phyloP scores from a whole-genome alignment of 2,113 vertebrate species.

The Rana temporaria region DNA sequence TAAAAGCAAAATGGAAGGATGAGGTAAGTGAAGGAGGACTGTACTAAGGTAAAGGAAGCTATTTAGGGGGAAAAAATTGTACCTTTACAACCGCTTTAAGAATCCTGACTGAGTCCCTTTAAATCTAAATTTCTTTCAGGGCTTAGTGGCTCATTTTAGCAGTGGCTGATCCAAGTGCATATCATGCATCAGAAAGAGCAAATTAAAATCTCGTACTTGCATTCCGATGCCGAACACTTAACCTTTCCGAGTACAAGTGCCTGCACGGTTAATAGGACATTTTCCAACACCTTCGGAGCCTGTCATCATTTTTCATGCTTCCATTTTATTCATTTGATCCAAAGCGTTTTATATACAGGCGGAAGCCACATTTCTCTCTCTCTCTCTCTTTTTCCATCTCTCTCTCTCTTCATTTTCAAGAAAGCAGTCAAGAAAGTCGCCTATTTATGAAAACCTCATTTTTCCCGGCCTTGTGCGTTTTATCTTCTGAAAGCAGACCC shows the following conservation, averaged over 20 bases:
- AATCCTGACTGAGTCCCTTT: too few relatives aligned
- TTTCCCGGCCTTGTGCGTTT: slow-evolving; percentile 59
- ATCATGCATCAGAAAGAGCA: slow-evolving; percentile 7
- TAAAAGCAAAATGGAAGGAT: too few relatives aligned
- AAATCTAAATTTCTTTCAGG: not conserved
- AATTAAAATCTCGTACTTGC: not conserved
- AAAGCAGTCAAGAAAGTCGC: slow-evolving; percentile 63
- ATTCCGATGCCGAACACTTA: slow-evolving; percentile 20
- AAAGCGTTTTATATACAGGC: slow-evolving; percentile 60
- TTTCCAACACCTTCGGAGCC: slow-evolving; percentile 60
- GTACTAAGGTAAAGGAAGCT: too few relatives aligned
- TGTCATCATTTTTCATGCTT: slow-evolving; percentile 72
- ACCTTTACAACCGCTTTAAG: too few relatives aligned
- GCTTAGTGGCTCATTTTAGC: not conserved
- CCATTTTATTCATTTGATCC: slow-evolving; percentile 68
- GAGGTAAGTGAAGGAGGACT: too few relatives aligned
- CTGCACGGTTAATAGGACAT: slow-evolving; percentile 65
- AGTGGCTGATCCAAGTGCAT: not conserved
- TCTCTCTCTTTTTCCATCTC: not conserved
- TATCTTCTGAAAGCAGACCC: slow-evolving; percentile 64
- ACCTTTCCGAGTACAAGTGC: slow-evolving; percentile 63
- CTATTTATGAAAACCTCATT: slow-evolving; percentile 60
- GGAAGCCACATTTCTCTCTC: slow-evolving; percentile 57
- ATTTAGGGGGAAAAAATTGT: too few relatives aligned
- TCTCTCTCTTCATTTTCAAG: slow-evolving; percentile 46